Base-by-base conservation (phyloP, 1,140 invertebrate species). In the Mycetomoellerius zeteki region DNA sequence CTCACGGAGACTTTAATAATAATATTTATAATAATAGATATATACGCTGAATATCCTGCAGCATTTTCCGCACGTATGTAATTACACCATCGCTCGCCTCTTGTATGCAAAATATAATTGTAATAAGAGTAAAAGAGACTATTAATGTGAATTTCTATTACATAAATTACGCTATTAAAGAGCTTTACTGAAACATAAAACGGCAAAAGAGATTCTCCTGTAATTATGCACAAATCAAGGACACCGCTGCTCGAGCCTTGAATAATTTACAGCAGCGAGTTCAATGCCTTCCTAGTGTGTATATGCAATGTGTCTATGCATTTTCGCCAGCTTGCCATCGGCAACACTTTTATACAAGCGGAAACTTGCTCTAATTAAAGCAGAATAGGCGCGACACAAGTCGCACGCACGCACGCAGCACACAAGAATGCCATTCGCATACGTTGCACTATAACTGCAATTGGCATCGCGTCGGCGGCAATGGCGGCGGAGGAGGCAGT, bases 281-380 rank as follows among this genome's bases (percentile, higher is more conserved):
- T 91, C 65, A 86, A 88, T 88, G 93, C 91, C 56, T 84, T 90
- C 88, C 58, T 78, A 88, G 54, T 85, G 92, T 92, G 89, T 43
- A 43, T 30, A 30, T 37, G 6, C 6, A 89, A 92, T 92, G 90
- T 90, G 88, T 89, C 85, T 87, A 58, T 62, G 54, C 87, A 85
- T 93, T 94, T 93, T 93, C 87, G 33, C 89, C 76, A 81, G 27
- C 64, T 87, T 77, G 54, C 64, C 67, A 88, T 75, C 89, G 89
- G 87, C 77, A 50, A 52, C 60, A 72, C 73, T 84, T 92, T 93
- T 94, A 90, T 92, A 90, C 92, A 92, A 93, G 93, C 93, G 92
- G 90, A 88, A 94, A 91, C 91, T 94, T 92, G 93, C 90, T 94
- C 93, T 93, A 94, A 94, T 94, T 94, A 94, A 93, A 93, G 88